Conservation (phyloP, 1,140 invertebrate genomes). For the Heterodera schachtii region DNA sequence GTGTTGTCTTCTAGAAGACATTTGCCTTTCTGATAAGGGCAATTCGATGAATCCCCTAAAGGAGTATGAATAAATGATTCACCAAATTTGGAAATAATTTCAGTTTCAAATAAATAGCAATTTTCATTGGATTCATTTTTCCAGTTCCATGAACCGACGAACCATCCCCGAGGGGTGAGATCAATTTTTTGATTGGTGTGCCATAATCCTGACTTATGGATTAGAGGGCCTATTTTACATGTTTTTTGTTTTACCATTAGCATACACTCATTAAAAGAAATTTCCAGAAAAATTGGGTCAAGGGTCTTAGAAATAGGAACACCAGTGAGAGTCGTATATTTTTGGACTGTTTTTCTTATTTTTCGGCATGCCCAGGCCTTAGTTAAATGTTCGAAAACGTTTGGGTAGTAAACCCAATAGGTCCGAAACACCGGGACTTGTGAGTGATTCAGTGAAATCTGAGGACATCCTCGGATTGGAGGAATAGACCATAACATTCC, state of each 20-base stretch:
- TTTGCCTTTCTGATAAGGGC: background rate
- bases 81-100: conserved; percentile 4
- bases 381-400: conserved; percentile 6
- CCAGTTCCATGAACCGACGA: background rate
- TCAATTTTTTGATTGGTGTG: conserved; percentile 12
- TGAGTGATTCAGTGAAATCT: background rate
- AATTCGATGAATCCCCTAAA: background rate
- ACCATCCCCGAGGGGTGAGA: background rate
- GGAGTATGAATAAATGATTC: background rate
- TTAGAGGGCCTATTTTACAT: conserved; percentile 2
- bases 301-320: background rate
- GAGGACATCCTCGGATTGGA: background rate
- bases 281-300: background rate
- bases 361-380: background rate
- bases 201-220: background rate
- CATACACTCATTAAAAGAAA: background rate
- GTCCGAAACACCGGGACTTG: background rate
- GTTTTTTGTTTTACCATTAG: background rate
- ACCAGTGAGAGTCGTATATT: background rate
- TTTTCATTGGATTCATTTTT: conserved; percentile 12
- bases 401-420: background rate
- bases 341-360: background rate
- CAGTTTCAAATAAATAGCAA: background rate
- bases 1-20: background rate
- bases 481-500: background rate